Base-by-base conservation (phyloP, 2,113 vertebrate species). In the Aldabrachelys gigantea region DNA sequence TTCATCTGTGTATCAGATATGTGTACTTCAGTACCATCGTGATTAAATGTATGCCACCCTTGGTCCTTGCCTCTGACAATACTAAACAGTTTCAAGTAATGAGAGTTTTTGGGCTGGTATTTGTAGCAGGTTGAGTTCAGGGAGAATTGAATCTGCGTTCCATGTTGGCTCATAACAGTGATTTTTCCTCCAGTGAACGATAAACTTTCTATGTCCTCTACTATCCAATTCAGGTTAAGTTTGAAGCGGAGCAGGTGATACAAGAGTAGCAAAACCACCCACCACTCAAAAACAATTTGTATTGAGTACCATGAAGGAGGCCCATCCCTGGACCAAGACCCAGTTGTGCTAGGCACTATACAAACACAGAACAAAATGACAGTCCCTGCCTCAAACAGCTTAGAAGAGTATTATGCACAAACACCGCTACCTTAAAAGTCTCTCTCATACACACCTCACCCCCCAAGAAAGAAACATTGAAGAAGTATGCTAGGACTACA, bases 381-480 rank as follows among this genome's bases (percentile, higher is more conserved):
- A 29, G 27, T 31, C 1, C n/a, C 0, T 9, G 41, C 3, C 25
- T 3, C 14, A 3, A 4, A 72, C 65, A 5, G 2, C n/a, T 27
- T 84, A 86, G 11, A 31, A 57, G 1, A 59, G 22, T 69, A 65
- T 69, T 38, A 10, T 21, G 21, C 35, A 38, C 17, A 62, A 31
- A 35, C 6, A 38, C 17, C 5, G 4, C 4, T 5, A 21, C 8
- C 5, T 69, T n/a, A 38, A n/a, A 19, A n/a, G 16, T 19, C 17
- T 65, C 62, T n/a, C 16, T 11, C 57, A 59, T 35, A 35, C 4
- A 16, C 29, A 6, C 8, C 31, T 8, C 16, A 69, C 14, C 17
- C 35, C 35, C 17, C 17, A 69, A n/a, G 17, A n/a, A 69, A 69
- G 16, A 69, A n/a, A 38, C 8, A 17, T 38, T 69, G 65, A 69